These are phyloP conservation scores for Pedionomus torquatus DNA, from an alignment of 2,113 vertebrate species.

Conservation along the genomic window DNA sequence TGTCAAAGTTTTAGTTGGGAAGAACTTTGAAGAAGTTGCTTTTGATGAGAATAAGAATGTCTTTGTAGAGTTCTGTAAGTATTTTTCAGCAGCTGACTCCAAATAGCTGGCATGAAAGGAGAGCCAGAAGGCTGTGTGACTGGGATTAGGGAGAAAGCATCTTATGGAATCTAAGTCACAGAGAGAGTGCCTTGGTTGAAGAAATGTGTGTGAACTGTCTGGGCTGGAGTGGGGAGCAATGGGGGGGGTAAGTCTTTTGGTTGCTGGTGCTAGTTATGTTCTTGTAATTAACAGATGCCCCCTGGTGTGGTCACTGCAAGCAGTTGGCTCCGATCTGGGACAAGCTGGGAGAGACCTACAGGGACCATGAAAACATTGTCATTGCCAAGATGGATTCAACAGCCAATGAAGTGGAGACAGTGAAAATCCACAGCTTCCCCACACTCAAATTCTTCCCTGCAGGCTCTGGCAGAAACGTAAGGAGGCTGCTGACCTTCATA, in stretches of 20 bases:
- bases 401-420: constrained; percentile 92
- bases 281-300: constrained; percentile 83
- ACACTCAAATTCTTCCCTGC: constrained; percentile 97
- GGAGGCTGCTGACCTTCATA: neutral
- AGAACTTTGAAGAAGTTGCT: constrained; percentile 94
- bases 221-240: neutral
- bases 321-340: constrained; percentile 98
- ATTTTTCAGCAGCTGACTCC: neutral
- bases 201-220: neutral
- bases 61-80: constrained; percentile 97
- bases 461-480: constrained; percentile 83
- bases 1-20: constrained; percentile 92
- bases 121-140: neutral
- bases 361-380: constrained; percentile 81
- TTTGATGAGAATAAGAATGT: constrained; percentile 91
- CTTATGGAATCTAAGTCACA: neutral
- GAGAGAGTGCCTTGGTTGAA: neutral
- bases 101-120: neutral
- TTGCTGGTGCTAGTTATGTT: neutral
- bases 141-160: neutral
- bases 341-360: constrained; percentile 91
- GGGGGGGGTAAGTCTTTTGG: neutral
- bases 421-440: constrained; percentile 98
- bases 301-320: constrained; percentile 99
- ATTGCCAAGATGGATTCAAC: constrained; percentile 98